A percentile compares a stretch with the other conserved stretches of the same genome.
Evolutionary conservation across 2,113 vertebrate species (phyloP).

Genomic region (Oreotrochilus melanogaster): DNA sequence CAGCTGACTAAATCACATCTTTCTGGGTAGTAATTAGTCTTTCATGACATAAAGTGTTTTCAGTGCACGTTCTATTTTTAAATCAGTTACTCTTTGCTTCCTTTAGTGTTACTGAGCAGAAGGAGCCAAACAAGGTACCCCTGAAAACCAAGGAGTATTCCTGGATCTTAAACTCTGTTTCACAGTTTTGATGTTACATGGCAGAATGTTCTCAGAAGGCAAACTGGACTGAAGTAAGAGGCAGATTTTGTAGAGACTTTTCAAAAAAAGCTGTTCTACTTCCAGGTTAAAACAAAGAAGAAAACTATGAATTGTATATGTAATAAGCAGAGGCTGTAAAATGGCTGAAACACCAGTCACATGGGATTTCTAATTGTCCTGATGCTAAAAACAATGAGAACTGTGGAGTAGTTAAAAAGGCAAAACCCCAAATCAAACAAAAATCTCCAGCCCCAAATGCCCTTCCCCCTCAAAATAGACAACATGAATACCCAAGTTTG

Average conservation of each 20-base stretch:
- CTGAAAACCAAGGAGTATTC: background rate
- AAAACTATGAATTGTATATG: background rate
- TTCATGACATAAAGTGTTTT: background rate
- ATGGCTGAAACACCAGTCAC: background rate
- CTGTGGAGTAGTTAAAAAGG: background rate
- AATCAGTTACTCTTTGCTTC: background rate
- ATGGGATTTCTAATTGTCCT: background rate
- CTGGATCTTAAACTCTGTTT: background rate
- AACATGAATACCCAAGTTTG: background rate
- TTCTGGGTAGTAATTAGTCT: background rate
- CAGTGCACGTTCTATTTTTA: background rate
- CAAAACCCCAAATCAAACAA: rapidly evolving
- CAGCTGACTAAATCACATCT: background rate
- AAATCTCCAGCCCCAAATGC: rapidly evolving
- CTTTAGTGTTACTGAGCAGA: background rate
- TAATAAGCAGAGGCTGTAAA: background rate
- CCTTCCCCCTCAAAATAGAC: rapidly evolving
- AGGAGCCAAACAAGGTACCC: background rate
- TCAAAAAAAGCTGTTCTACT: background rate
- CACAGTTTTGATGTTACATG: background rate
- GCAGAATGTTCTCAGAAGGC: background rate
- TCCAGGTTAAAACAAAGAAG: background rate
- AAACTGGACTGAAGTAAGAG: background rate
- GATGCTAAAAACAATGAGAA: background rate
- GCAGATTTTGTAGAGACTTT: background rate